Conservation (phyloP, 2,113 vertebrate genomes). For the Percopsis transmontana region DNA sequence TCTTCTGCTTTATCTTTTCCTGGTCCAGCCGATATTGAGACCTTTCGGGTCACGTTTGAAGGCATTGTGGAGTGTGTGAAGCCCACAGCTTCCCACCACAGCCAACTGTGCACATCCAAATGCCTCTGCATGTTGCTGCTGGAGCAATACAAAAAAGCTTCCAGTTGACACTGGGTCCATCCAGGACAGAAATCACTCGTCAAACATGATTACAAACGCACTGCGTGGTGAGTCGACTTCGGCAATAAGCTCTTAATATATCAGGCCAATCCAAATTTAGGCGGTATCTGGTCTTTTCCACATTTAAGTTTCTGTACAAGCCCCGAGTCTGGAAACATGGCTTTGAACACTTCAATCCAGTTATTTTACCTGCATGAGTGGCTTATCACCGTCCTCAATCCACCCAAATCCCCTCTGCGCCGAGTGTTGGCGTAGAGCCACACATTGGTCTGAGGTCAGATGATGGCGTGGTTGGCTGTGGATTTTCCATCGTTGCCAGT, state of each 20-base stretch:
- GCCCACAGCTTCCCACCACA: slow-evolving; percentile 20
- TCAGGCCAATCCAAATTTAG: slow-evolving; percentile 14
- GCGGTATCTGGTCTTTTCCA: slow-evolving; percentile 16
- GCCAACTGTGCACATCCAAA: slow-evolving; percentile 13
- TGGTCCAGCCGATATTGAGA: too few species aligned
- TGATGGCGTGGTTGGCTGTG: slow-evolving; percentile 7
- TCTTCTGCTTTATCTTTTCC: too few species aligned
- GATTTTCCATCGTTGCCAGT: background rate
- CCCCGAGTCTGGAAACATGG: slow-evolving; percentile 14
- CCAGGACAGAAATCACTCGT: too few species aligned
- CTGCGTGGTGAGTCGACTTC: slow-evolving; percentile 5
- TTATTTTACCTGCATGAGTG: slow-evolving; percentile 7
- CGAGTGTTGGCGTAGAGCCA: slow-evolving; percentile 22
- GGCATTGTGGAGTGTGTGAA: slow-evolving; percentile 29
- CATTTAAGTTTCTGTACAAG: slow-evolving; percentile 17
- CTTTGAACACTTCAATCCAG: slow-evolving; percentile 9
- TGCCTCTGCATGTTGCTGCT: slow-evolving; percentile 20
- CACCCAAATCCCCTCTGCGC: slow-evolving; percentile 11
- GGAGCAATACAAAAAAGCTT: slow-evolving; percentile 8
- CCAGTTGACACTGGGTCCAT: slow-evolving; percentile 14
- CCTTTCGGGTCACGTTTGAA: slow-evolving; percentile 1
- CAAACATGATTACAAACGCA: too few species aligned
- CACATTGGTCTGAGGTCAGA: slow-evolving; percentile 14
- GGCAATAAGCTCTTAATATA: slow-evolving; percentile 11
- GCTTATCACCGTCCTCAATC: slow-evolving; percentile 2